Conservation (phyloP, 1,140 invertebrate genomes). For the Spodoptera litura region DNA sequence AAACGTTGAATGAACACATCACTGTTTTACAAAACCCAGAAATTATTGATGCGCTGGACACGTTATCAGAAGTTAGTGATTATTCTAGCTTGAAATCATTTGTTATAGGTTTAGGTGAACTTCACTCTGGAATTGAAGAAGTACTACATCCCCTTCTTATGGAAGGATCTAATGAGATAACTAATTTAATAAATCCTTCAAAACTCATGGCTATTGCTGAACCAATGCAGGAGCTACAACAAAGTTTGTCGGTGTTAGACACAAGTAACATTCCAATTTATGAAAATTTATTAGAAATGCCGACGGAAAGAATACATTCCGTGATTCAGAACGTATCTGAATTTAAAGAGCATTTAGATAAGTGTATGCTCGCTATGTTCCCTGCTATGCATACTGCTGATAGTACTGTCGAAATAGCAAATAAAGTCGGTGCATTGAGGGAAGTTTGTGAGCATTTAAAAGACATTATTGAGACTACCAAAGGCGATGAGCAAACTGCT, state of each 20-base stretch:
- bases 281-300: constrained; percentile 69
- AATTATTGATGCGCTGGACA: constrained; percentile 69
- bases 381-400: constrained; percentile 64
- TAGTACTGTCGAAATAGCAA: constrained; percentile 65
- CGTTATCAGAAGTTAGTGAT: constrained; percentile 69
- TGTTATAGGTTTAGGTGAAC: constrained; percentile 67
- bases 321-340: constrained; percentile 62
- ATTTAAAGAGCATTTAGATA: constrained; percentile 69
- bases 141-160: constrained; percentile 71
- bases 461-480: constrained; percentile 55
- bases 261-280: constrained; percentile 71
- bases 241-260: constrained; percentile 73
- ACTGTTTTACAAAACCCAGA: constrained; percentile 71
- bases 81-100: constrained; percentile 74
- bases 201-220: constrained; percentile 77
- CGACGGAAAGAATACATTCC: constrained; percentile 67
- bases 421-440: constrained; percentile 61
- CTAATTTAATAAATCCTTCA: constrained; percentile 54
- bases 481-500: constrained; percentile 19
- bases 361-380: constrained; percentile 64
- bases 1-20: constrained; percentile 71
- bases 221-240: constrained; percentile 77
- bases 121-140: constrained; percentile 75
- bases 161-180: constrained; percentile 64
- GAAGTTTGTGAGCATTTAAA: constrained; percentile 64